Evolutionary conservation across 2,113 vertebrate species (phyloP).

Genomic region (Malaclemys terrapin): DNA sequence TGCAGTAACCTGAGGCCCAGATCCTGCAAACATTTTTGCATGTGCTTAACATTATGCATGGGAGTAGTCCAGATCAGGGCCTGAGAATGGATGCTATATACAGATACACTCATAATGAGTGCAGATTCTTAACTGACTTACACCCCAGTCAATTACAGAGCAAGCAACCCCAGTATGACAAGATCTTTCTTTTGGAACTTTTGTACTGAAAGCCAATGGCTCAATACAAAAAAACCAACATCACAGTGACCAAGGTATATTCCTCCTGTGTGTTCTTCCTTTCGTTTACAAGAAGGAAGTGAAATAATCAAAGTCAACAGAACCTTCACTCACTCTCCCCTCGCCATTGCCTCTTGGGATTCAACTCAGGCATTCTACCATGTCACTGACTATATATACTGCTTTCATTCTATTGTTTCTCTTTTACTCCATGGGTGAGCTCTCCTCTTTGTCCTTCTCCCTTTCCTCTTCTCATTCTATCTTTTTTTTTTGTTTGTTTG

Average conservation of each 20-base stretch:
- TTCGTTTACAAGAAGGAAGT: neutral
- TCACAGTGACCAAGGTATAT: rapidly evolving
- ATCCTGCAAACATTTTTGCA: neutral
- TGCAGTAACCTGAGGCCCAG: neutral
- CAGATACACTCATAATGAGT: rapidly evolving
- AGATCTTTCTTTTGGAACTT: rapidly evolving
- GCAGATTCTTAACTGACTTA: rapidly evolving
- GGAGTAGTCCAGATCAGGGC: neutral
- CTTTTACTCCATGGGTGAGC: neutral
- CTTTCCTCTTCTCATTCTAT: neutral
- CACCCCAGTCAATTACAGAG: rapidly evolving
- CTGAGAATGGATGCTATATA: rapidly evolving
- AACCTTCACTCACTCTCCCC: neutral
- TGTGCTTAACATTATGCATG: neutral
- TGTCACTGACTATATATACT: rapidly evolving
- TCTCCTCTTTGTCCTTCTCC: rapidly evolving
- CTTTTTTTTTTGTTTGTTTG: neutral
- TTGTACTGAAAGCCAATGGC: rapidly evolving
- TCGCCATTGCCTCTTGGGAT: rapidly evolving
- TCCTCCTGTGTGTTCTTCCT: rapidly evolving
- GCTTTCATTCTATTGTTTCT: rapidly evolving
- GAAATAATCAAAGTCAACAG: neutral
- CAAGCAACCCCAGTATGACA: rapidly evolving
- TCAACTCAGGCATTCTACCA: neutral
- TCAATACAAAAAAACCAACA: neutral